Evolutionary conservation across 2,888 invertebrate genomes (phyloP), one percentile per base, ranked within the genome.

Genomic region (Keiferia lycopersicella): DNA sequence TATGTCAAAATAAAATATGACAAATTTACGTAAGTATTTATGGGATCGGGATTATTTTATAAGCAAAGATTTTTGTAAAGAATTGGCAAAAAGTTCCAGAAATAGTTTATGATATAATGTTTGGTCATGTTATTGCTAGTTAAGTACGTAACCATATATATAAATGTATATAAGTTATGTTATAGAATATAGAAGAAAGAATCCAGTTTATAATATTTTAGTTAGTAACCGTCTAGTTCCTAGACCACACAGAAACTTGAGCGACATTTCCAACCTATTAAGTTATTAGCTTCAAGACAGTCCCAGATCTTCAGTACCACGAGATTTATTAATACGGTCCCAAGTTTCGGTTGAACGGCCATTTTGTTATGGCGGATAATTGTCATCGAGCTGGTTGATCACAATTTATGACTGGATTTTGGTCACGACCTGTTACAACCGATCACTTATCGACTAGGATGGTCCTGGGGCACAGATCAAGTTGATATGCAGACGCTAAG

Each of bases 351-450:
- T 26, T 51, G 14, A 20, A 22, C n/a, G 26, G 53, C 26, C 56
- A 56, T 34, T 10, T 48, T 45, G 83, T 86, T 86, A 86, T 86
- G 76, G 81, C 78, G 73, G 82, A 82, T 88, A 87, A 87, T 87
- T 86, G 87, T 87, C 84, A 83, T 83, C 83, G 78, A 30, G 22
- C 10, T 77, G 82, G 81, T 71, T 76, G 77, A 76, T 77, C 73
- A 76, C 73, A 79, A 86, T 88, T 88, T 87, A 87, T 80, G 85
- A 80, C 81, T 79, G 81, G 80, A 84, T 83, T 81, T 81, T 75
- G 81, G 79, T 87, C 88, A 88, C 87, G 88, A 87, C 76, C 79
- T 70, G 72, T 61, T 61, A 61, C 50, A 16, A 50, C 16, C 61
- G 50, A 61, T 77, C 78, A 83, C 84, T 86, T 84, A 86, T 85